Evolutionary conservation across 2,888 invertebrate genomes (phyloP), one percentile per base, ranked within the genome.

Genomic region (Julus scandinavius): DNA sequence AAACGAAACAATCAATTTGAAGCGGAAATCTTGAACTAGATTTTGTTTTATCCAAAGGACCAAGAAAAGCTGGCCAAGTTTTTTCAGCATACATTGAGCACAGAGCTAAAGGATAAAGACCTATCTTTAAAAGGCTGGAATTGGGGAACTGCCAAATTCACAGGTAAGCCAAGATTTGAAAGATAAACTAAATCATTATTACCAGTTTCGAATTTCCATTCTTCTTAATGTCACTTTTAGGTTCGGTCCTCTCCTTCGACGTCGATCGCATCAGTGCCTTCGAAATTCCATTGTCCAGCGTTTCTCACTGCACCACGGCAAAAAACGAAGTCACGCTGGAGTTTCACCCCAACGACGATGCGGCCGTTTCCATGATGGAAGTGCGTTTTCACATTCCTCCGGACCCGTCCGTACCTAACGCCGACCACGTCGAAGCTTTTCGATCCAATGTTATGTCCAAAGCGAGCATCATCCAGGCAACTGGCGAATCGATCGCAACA

Each of bases 331-430:
- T 99, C 5, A 98, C 98, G 0, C 93, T 99, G 88, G 99, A 99
- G 92, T 99, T 99, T 92, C 99, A 99, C 94, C 98, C 97, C 95
- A 99, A 99, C 93, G 99, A 99, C 91, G 99, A 99, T 93, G 98
- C 98, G 0, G 97, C 99, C 0, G 97, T 99, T 0, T 97, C 98
- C 89, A 93, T 99, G 89, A 96, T 98, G 95, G 99, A 99, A 93
- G 97, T 99, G 96, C 95, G 99, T 84, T 99, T 99, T 92, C 98
- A 98, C 92, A 98, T 99, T 91, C 99, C 99, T 0, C 96, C 95
- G 89, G 98, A 98, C 92, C 93, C 96, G 87, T 96, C 95, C 0
- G 96, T 96, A 15, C 98, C 29, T 13, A 38, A 49, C 87, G 38
- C 17, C 89, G 90, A 40, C 87, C 50, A 88, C 89, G 90, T 91